Evolutionary conservation across 1,140 invertebrate species (phyloP), one percentile per base, ranked within the genome.

Genomic region (Solen grandis): DNA sequence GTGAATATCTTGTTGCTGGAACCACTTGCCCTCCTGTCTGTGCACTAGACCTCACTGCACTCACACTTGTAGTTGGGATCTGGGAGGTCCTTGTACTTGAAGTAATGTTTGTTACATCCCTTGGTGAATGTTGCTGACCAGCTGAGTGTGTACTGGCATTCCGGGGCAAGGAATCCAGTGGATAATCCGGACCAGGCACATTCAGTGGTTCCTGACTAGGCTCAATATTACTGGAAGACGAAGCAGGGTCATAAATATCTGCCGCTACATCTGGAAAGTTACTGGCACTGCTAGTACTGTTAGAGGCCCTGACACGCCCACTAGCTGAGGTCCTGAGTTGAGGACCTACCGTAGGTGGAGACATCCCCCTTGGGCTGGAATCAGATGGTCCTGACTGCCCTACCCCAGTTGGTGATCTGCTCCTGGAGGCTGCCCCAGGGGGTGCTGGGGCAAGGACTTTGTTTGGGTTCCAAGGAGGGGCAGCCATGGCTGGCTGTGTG

Each of bases 131-230:
- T 46, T 46, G 41, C 8, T 8, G 8, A 46, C 41, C 41, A 46
- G 19, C 22, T 10, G 75, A 78, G 13, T n/a, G 38, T n/a, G 65
- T 78, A 33, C 75, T 78, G 25, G 50, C 63, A 69, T 38, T 63
- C 13, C 75, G 63, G 31, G 75, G 75, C 33, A 78, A 69, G 25
- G 75, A 78, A 57, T 78, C 75, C 65, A 78, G 65, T 27, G 75
- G 75, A 60, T 78, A 78, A 50, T 78, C 75, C 33, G 75, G 75
- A 27, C 52, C 65, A 22, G 41, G 41, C 19, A 46, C 19, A 19
- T 46, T 19, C 19, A 19, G 41, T 8, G 41, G 19, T 19, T 46
- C 41, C 19, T 46, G 41, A 19, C 41, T 46, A n/a, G n/a, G n/a
- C n/a, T n/a, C n/a, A n/a, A n/a, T n/a, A n/a, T n/a, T n/a, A n/a